These are phyloP conservation scores for Drosophila subobscura DNA, from an alignment of 1,140 invertebrate genomes.

Conservation along the genomic window DNA sequence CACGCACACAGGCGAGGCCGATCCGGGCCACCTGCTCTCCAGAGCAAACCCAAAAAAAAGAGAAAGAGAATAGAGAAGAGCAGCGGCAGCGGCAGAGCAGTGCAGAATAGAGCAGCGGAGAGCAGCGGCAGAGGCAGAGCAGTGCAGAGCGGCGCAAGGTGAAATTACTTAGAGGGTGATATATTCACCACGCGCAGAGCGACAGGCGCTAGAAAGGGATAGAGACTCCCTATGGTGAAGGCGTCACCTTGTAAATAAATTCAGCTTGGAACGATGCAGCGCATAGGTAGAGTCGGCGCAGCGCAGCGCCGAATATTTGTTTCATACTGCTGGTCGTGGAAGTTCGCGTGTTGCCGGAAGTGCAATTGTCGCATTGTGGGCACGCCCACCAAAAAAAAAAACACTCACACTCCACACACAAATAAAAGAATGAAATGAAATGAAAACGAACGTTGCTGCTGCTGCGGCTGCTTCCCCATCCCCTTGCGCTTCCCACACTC, in stretches of 20 bases:
- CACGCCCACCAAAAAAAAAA: constrained; percentile 53
- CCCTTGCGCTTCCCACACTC: background rate
- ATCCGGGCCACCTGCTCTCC: constrained; percentile 63
- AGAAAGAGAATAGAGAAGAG: constrained; percentile 2
- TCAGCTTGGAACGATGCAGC: no score
- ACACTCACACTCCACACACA: no score
- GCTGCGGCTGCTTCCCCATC: constrained; percentile 17
- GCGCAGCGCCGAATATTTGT: constrained; percentile 14
- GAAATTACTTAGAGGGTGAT: background rate
- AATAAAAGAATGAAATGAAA: background rate
- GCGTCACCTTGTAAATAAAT: no score
- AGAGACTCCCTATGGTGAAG: no score
- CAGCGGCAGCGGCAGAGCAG: background rate
- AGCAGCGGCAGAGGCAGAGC: no score
- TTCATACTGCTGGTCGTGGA: constrained; percentile 37
- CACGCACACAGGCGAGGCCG: constrained; percentile 44
- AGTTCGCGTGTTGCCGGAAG: constrained; percentile 68
- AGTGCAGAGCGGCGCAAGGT: no score
- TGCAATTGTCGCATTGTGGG: constrained; percentile 71
- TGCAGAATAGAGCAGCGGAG: no score
- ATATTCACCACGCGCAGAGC: background rate
- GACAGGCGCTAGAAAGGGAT: no score
- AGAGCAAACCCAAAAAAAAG: constrained; percentile 19
- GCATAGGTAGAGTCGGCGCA: no score
- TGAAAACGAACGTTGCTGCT: constrained; percentile 20